These are phyloP conservation scores for Notothenia coriiceps DNA, from an alignment of 2,113 vertebrate genomes.

Conservation along the genomic window DNA sequence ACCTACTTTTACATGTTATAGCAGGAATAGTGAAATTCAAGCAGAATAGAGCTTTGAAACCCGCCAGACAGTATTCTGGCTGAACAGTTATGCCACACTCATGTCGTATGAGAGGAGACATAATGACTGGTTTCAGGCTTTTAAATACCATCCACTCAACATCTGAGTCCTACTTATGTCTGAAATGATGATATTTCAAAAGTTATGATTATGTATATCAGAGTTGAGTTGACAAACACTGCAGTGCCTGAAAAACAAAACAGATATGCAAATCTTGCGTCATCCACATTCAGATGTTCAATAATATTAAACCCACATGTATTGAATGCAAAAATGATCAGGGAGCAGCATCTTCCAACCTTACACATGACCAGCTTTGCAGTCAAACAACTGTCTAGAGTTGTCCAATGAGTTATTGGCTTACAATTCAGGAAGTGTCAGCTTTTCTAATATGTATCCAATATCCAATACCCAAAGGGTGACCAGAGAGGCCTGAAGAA, in stretches of 20 bases:
- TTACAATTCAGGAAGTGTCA: neutral
- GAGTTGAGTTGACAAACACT: neutral
- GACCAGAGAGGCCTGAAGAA: neutral
- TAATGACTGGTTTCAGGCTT: conserved; percentile 36
- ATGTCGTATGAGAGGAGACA: neutral
- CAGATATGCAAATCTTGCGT: neutral
- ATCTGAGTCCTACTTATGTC: conserved; percentile 13
- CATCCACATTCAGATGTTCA: neutral
- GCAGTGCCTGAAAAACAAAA: neutral
- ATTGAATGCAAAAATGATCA: neutral
- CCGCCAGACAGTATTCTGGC: conserved; percentile 3
- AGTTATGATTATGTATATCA: neutral
- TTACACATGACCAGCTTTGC: neutral
- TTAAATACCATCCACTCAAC: conserved; percentile 24
- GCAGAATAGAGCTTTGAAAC: neutral
- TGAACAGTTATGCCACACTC: conserved; percentile 17
- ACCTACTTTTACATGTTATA: neutral
- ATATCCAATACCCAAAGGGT: neutral
- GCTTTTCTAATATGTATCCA: neutral
- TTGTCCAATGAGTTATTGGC: neutral
- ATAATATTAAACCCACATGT: neutral
- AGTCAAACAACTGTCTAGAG: neutral
- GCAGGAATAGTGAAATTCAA: conserved; percentile 2
- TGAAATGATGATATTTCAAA: neutral
- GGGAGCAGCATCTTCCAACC: neutral